These are phyloP conservation scores for Sibirionetta formosa DNA, from an alignment of 2,797 vertebrate genomes.

Conservation along the genomic window DNA sequence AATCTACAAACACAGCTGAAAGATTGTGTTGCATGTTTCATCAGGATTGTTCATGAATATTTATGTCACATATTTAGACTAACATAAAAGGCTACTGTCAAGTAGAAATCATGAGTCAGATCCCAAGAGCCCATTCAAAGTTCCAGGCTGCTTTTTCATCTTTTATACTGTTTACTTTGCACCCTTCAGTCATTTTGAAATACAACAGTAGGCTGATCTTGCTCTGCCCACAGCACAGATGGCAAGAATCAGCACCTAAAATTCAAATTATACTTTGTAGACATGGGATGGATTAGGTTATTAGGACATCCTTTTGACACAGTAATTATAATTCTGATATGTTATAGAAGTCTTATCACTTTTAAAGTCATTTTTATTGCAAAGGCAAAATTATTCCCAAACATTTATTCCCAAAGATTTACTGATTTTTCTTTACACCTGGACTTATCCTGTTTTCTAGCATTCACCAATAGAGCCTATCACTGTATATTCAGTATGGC, in stretches of 20 bases:
- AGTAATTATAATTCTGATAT: conserved; percentile 21
- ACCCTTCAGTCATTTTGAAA: conserved; percentile 50
- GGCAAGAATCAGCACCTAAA: conserved; percentile 45
- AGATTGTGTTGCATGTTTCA: conserved; percentile 16
- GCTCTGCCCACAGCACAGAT: conserved; percentile 46
- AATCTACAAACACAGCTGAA: conserved; percentile 57
- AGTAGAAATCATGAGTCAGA: conserved; percentile 66
- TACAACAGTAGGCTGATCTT: conserved; percentile 25
- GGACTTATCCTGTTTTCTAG: neutral
- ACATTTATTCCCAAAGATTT: neutral
- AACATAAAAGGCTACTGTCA: conserved; percentile 57
- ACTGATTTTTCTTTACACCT: neutral
- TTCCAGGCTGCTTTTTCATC: conserved; percentile 21
- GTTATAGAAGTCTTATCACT: neutral
- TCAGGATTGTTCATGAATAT: conserved; percentile 43
- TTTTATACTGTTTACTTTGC: conserved; percentile 55
- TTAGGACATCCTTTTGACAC: neutral
- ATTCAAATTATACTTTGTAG: conserved; percentile 30
- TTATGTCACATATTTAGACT: conserved; percentile 44
- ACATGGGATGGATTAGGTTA: conserved; percentile 7
- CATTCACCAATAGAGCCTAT: neutral
- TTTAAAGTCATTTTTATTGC: neutral
- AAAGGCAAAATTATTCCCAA: neutral
- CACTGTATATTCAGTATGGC: neutral
- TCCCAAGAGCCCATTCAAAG: conserved; percentile 38